These are phyloP conservation scores for Ibycter americanus DNA, from an alignment of 2,797 vertebrate genomes.

Conservation along the genomic window DNA sequence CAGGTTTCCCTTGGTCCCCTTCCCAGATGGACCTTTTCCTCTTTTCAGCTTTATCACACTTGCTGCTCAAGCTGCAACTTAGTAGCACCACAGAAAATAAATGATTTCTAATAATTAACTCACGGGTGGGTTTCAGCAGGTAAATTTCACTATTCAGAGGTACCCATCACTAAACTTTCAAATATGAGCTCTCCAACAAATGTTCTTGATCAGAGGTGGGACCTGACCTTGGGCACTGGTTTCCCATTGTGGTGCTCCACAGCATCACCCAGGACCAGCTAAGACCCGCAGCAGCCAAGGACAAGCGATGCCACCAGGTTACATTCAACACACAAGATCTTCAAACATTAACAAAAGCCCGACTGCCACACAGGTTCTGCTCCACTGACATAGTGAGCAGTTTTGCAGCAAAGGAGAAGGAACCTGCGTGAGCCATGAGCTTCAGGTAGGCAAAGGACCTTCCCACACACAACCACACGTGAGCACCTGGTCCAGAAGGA, in stretches of 20 bases:
- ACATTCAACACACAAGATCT: neutral
- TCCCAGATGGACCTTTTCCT: neutral
- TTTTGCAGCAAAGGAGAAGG: neutral
- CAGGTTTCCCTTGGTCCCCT: neutral
- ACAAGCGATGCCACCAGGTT: neutral
- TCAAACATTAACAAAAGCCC: neutral
- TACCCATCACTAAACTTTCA: neutral
- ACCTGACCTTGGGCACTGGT: neutral
- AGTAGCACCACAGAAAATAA: neutral
- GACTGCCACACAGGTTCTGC: neutral
- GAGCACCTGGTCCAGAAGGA: neutral
- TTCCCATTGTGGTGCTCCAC: neutral
- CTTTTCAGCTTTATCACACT: neutral
- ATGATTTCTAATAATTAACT: neutral
- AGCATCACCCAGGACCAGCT: neutral
- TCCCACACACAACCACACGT: fast-evolving
- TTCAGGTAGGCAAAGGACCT: neutral
- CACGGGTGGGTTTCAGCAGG: fast-evolving
- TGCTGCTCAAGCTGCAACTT: neutral
- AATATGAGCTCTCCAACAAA: neutral
- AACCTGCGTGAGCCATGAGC: neutral
- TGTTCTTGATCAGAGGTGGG: neutral
- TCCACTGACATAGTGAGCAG: neutral
- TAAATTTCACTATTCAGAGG: neutral
- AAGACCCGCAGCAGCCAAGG: neutral